A percentile compares a stretch with the other conserved stretches of the same genome.
Conservation (phyloP, 2,888 invertebrate species). For the Hyposoter didymator region DNA sequence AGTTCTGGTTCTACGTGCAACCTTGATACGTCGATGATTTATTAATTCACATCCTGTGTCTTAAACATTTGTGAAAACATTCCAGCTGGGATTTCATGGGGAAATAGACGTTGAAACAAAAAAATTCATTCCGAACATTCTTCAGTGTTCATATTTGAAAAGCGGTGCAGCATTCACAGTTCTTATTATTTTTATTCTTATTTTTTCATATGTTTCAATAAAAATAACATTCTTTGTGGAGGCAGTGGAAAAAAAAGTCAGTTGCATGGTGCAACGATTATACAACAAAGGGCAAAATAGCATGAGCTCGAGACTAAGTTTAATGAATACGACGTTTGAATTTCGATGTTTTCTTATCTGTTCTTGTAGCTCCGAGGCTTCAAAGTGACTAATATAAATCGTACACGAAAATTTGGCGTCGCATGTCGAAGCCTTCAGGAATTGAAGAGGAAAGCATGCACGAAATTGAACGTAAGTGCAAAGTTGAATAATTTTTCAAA, state of each 20-base stretch:
- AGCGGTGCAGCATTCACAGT: not conserved
- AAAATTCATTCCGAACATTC: not conserved
- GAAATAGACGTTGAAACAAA: not conserved
- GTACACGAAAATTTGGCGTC: conserved; percentile 89
- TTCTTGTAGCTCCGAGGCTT: conserved; percentile 87
- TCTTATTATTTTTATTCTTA: not conserved
- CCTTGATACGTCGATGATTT: not conserved
- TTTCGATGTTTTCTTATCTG: not conserved
- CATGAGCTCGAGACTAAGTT: not conserved
- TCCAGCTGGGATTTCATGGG: not conserved
- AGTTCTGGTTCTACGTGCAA: conserved; percentile 3
- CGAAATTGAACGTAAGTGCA: conserved; percentile 87
- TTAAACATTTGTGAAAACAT: not conserved
- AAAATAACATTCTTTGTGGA: not conserved
- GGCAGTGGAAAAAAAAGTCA: not conserved
- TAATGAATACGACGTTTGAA: not conserved
- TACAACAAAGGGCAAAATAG: not conserved
- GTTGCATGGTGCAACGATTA: not conserved
- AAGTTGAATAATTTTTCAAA: not conserved
- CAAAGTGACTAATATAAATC: conserved; percentile 89
- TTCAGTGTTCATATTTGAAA: not conserved
- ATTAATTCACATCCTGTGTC: not conserved
- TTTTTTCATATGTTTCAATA: not conserved
- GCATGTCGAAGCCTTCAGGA: conserved; percentile 89
- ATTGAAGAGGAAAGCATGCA: conserved; percentile 88